A percentile compares a stretch with the other conserved stretches of the same genome.
phyloP scores from a whole-genome alignment of 2,113 vertebrate species.

The Perca schrenkii region DNA sequence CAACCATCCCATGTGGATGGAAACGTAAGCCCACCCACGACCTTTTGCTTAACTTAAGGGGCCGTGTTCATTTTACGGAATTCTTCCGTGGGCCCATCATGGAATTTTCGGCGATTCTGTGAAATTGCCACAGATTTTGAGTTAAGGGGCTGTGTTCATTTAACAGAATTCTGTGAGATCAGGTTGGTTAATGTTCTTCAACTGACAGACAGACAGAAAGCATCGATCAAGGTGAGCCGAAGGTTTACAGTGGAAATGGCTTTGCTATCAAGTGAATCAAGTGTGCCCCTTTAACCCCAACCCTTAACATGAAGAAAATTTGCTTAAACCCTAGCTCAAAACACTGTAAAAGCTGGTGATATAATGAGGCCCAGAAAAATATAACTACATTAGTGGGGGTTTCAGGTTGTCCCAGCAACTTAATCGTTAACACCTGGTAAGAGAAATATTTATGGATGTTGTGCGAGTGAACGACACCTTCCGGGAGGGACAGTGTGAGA shows the following conservation, averaged over 20 bases:
- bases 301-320: neutral
- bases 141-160: too few species aligned
- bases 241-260: neutral
- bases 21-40: too few species aligned
- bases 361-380: slow-evolving; percentile 3
- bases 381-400: neutral
- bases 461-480: slow-evolving; percentile 24
- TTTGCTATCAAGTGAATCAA: neutral
- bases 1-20: too few species aligned
- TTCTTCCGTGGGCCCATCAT: too few species aligned
- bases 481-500: slow-evolving; percentile 8
- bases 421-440: slow-evolving; percentile 31
- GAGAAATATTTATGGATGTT: slow-evolving; percentile 39
- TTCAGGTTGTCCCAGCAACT: slow-evolving; percentile 22
- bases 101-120: too few species aligned
- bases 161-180: too few species aligned
- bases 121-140: too few species aligned
- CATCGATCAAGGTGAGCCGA: neutral
- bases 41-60: too few species aligned
- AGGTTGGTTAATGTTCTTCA: too few species aligned
- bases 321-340: neutral
- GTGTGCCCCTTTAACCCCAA: neutral
- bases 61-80: too few species aligned
- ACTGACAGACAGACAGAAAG: neutral
- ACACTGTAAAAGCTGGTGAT: neutral